Base-by-base conservation (phyloP, 2,888 invertebrate genomes). In the Ephialtes manifestator region DNA sequence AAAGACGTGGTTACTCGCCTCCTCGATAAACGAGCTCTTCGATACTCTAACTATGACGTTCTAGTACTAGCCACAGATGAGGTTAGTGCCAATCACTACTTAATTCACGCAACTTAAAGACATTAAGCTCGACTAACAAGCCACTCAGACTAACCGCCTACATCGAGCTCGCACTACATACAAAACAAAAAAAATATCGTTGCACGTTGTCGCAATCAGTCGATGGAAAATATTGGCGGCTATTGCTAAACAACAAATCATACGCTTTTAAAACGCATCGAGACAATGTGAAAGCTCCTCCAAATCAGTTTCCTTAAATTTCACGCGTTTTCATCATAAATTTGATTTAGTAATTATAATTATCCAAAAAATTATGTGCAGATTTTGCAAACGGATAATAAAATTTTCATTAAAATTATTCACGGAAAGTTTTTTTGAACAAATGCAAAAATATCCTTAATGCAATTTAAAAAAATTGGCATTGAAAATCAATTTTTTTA, bases 1-100 rank as follows among this genome's bases (percentile, higher is more conserved):
- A 96, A 96, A 83, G 96, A 96, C 87, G 95, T 98, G 78, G 96
- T 99, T 31, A 97, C 97, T 87, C 95, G 97, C 82, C 95, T 99
- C 86, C 95, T 99, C 91, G 97, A 97, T 92, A 97, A 98, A 92
- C 95, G 98, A 87, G 97, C 97, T 87, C 95, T 99, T 63, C 94
- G 95, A 77, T 98, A 97, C 93, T 95, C 96, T 85, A 96, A 97
- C 86, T 98, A 98, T 91, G 98, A 99, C 92, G 98, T 98, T 68
- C 96, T 97, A 91, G 94, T 96, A 87, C 95, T 94, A 91, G 92
- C 93, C 90, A 93, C 94, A 80, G 92, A 93, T 86, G 94, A 94
- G 94, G 94, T 94, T 93, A 92, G 94, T 94, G 90, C 88, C 70
- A 76, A 74, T 77, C 71, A 65, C 75, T 86, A 83, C 63, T 46